Evolutionary conservation across 2,113 vertebrate species (phyloP).

Genomic region (Protobothrops mucrosquamatus): DNA sequence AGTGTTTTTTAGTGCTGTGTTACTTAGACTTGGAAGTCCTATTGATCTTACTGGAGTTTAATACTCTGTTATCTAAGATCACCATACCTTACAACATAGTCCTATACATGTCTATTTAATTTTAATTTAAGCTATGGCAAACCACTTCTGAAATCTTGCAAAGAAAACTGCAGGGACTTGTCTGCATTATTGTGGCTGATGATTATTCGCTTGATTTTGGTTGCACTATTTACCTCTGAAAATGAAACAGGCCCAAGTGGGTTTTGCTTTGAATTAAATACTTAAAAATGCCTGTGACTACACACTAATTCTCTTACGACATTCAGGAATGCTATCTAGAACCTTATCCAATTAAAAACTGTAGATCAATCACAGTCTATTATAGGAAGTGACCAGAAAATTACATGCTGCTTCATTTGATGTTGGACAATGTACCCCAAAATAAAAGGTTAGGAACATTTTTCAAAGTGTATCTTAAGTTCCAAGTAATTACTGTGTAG

Average conservation of each 20-base stretch:
- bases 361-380: slow-evolving; percentile 22
- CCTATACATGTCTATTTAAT: neutral
- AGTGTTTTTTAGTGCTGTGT: neutral
- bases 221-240: neutral
- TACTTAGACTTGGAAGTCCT: neutral
- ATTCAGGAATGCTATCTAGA: slow-evolving; percentile 15
- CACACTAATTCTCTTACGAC: slow-evolving; percentile 29
- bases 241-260: neutral
- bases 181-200: neutral
- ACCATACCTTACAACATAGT: neutral
- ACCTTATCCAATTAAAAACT: slow-evolving; percentile 25
- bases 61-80: neutral
- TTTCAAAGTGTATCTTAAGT: slow-evolving; percentile 42
- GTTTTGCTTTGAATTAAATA: slow-evolving; percentile 3
- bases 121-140: neutral
- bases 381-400: slow-evolving; percentile 26
- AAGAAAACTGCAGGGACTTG: neutral
- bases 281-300: neutral
- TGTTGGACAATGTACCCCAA: neutral
- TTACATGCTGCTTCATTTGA: slow-evolving; percentile 38
- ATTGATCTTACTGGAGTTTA: neutral
- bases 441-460: neutral
- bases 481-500: neutral
- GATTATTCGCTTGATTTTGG: neutral
- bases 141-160: neutral